Evolutionary conservation across 2,888 invertebrate genomes (phyloP).

Genomic region (Julus scandinavius): DNA sequence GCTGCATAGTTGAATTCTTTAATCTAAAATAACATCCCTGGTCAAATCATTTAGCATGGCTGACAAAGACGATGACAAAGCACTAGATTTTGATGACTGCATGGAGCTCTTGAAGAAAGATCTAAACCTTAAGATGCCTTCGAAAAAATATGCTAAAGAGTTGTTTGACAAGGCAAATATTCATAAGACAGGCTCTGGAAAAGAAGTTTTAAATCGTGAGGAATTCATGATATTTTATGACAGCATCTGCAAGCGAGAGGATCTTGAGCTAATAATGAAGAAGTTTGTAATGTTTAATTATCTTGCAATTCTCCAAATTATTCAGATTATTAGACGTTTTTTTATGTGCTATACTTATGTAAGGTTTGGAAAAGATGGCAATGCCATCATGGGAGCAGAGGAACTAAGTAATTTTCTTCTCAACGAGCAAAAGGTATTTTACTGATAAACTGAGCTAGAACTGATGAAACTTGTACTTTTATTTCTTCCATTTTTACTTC

Average conservation of each 20-base stretch:
- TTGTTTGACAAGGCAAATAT: slow-evolving; percentile 68
- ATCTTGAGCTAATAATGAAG: slow-evolving; percentile 68
- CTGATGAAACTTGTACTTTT: too few relatives aligned
- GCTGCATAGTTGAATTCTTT: not conserved
- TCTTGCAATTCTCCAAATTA: not conserved
- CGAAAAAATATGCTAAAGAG: slow-evolving; percentile 67
- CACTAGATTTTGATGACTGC: slow-evolving; percentile 70
- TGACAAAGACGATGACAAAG: slow-evolving; percentile 69
- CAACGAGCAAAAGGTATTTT: slow-evolving; percentile 69
- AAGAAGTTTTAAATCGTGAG: slow-evolving; percentile 68
- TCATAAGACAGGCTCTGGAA: slow-evolving; percentile 62
- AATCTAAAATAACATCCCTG: slow-evolving; percentile 65
- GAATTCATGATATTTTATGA: slow-evolving; percentile 72
- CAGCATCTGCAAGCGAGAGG: slow-evolving; percentile 69
- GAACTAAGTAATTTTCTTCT: slow-evolving; percentile 69
- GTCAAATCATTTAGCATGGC: slow-evolving; percentile 69
- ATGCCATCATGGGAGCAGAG: slow-evolving; percentile 66
- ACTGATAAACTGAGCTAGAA: too few relatives aligned
- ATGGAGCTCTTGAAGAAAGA: slow-evolving; percentile 68
- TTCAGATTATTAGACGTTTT: too few relatives aligned
- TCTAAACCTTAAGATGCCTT: slow-evolving; percentile 69
- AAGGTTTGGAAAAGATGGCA: slow-evolving; percentile 64
- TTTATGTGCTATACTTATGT: not conserved
- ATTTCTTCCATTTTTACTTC: too few relatives aligned
- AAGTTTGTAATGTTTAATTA: slow-evolving; percentile 63